Evolutionary conservation across 2,888 invertebrate genomes (phyloP).

Genomic region (Ethmia dodecea): DNA sequence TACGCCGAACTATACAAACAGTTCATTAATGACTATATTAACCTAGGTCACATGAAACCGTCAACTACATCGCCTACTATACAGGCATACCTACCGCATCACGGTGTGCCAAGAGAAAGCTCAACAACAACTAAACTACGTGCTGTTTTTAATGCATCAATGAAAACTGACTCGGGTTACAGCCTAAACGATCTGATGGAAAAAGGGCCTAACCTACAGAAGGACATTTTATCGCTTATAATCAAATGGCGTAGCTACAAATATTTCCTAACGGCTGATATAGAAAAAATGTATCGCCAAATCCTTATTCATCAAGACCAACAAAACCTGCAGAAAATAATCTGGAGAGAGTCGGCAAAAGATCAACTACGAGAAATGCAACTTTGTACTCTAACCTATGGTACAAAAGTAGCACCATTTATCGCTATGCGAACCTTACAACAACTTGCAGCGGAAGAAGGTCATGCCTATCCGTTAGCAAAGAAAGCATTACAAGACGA

Average conservation of each 20-base stretch:
- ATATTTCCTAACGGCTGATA: slow-evolving; percentile 16
- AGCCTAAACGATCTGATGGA: slow-evolving; percentile 5
- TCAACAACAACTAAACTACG: background rate
- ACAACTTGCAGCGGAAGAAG: slow-evolving; percentile 16
- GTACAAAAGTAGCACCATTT: slow-evolving; percentile 13
- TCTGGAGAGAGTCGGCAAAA: background rate
- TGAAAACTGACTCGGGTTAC: background rate
- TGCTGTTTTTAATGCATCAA: slow-evolving; percentile 1
- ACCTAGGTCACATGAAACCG: slow-evolving; percentile 5
- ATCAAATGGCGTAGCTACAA: slow-evolving; percentile 16
- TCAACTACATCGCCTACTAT: background rate
- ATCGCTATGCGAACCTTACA: slow-evolving; percentile 22
- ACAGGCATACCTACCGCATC: background rate
- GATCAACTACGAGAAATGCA: background rate
- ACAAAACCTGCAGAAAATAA: background rate
- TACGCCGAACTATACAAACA: background rate
- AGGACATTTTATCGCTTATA: slow-evolving; percentile 12
- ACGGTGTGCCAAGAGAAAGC: background rate
- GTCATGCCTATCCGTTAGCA: slow-evolving; percentile 7
- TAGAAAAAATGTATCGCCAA: slow-evolving; percentile 17
- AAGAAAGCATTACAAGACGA: background rate
- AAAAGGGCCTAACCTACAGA: slow-evolving; percentile 2
- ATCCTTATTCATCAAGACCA: slow-evolving; percentile 6
- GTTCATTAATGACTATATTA: slow-evolving; percentile 7
- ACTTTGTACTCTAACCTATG: background rate